Evolutionary conservation across 2,797 vertebrate genomes (phyloP), one percentile per base, ranked within the genome.

Genomic region (Helarctos malayanus): DNA sequence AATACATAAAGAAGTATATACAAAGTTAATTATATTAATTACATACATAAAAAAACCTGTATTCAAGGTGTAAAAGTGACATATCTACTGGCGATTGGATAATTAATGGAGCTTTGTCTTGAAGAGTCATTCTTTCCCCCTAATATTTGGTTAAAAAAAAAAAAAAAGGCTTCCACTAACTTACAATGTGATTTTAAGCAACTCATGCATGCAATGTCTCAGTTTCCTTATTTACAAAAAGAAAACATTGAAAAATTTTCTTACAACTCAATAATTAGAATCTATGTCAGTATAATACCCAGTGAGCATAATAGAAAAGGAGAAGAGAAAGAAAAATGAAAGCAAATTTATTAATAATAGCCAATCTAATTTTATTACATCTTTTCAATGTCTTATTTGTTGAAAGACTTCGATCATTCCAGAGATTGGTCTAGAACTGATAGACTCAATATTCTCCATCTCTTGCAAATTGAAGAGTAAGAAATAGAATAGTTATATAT

Each of bases 271-370:
- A 45, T 38, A 78, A 49, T 63, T 61, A 79, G 11, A 86, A 71
- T 54, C 12, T 29, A 35, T 71, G 9, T 69, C 12, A 69, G 1
- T 75, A 21, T 65, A 91, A 81, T 38, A 27, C 2, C 1, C 2
- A 80, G n/a, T 61, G 6, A 96, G 16, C 15, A 86, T 23, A 32
- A 81, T 49, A 32, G 35, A 79, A 92, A 69, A 10, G n/a, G 21
- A 12, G 6, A 12, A 76, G 25, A 68, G 32, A 38, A 82, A 89
- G 32, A 18, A 76, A 35, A 57, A 16, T 85, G 45, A 91, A 97
- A 84, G 59, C 52, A 91, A 79, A 79, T 45, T 49, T 47, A 84
- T 85, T 75, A 88, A 78, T 57, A 88, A 71, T 78, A 91, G 54
- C 80, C 7, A 83, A 32, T 91, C 45, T 41, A 61, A 63, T 88